These are phyloP conservation scores for Drosophila teissieri DNA, from an alignment of 1,140 invertebrate species.

Conservation along the genomic window DNA sequence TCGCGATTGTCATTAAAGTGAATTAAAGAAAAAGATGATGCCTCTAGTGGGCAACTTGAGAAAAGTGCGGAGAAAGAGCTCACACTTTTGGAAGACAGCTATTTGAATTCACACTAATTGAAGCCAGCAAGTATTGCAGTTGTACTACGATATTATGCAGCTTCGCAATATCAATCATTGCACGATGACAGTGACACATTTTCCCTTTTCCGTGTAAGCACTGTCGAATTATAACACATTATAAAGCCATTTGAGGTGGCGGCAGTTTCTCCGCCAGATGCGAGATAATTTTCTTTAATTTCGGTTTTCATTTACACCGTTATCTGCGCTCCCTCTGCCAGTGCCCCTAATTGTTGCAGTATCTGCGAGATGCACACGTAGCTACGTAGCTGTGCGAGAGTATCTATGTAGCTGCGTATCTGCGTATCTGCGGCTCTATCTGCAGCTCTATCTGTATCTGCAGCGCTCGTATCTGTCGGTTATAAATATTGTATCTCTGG, in stretches of 20 bases:
- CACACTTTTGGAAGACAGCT: neutral
- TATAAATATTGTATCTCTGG: slow-evolving; percentile 75
- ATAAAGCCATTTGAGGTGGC: slow-evolving; percentile 64
- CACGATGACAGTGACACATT: slow-evolving; percentile 20
- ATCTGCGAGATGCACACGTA: slow-evolving; percentile 61
- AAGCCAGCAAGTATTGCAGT: neutral
- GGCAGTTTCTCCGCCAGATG: slow-evolving; percentile 31
- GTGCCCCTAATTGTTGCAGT: slow-evolving; percentile 67
- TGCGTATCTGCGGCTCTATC: neutral
- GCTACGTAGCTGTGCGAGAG: neutral
- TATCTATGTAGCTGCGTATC: neutral
- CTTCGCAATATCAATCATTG: slow-evolving; percentile 8
- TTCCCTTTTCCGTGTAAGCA: slow-evolving; percentile 12
- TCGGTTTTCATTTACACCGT: slow-evolving; percentile 50
- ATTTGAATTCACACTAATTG: too few relatives aligned
- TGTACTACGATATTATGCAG: neutral
- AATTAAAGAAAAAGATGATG: slow-evolving; percentile 22
- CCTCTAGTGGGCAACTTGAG: neutral
- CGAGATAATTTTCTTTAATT: slow-evolving; percentile 63
- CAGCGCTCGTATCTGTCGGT: slow-evolving; percentile 45
- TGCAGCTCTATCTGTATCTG: neutral
- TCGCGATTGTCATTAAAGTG: slow-evolving; percentile 41
- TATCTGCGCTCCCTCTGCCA: slow-evolving; percentile 28
- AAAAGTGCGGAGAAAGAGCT: neutral
- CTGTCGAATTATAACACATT: slow-evolving; percentile 68